Evolutionary conservation across 2,888 invertebrate genomes (phyloP).

Genomic region (Parnassius apollo): DNA sequence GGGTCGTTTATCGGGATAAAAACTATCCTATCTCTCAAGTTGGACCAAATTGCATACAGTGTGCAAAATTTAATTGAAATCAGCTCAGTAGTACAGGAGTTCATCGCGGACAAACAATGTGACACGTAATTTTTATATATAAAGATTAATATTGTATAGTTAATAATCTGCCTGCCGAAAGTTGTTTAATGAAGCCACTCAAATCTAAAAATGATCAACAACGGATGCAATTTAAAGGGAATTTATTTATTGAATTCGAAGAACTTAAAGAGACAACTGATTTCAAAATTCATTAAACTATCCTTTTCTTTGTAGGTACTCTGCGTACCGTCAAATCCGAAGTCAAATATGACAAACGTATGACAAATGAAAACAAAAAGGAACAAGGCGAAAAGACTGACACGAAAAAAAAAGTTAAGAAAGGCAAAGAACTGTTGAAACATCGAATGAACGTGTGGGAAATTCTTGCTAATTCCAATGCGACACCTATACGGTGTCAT

Average conservation of each 20-base stretch:
- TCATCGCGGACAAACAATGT: no score
- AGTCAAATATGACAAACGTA: conserved; percentile 20
- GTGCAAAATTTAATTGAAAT: no score
- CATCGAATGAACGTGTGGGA: conserved; percentile 47
- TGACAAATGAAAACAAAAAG: conserved; percentile 15
- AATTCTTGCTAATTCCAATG: conserved; percentile 51
- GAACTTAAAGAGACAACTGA: background rate
- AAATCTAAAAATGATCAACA: background rate
- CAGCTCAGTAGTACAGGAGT: no score
- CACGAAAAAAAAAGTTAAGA: conserved; percentile 26
- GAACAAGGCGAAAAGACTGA: conserved; percentile 2
- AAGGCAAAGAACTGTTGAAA: conserved; percentile 39
- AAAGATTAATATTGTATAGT: background rate
- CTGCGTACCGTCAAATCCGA: conserved; percentile 30
- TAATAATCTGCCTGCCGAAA: background rate
- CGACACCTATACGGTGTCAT: conserved; percentile 52
- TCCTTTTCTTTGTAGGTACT: conserved; percentile 40
- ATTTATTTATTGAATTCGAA: background rate
- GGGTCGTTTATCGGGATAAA: no score
- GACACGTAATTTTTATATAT: no score
- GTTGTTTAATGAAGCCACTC: background rate
- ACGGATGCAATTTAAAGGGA: background rate
- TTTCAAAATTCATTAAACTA: conserved; percentile 29
- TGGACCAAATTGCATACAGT: no score
- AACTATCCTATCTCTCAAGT: no score